Conservation (phyloP, 2,888 invertebrate species). For the Pollenia labialis region DNA sequence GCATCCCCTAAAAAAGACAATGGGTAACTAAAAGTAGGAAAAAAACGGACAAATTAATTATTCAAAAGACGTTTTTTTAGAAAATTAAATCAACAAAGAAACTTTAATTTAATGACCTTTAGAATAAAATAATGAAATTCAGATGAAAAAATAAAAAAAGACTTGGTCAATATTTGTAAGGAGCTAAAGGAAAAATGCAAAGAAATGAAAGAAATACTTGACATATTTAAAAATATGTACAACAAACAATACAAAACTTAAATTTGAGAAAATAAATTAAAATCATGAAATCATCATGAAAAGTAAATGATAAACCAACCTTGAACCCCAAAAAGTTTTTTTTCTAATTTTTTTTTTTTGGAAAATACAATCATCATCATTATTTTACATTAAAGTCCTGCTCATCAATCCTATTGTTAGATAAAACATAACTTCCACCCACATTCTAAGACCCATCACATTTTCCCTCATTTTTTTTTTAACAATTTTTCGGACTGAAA, state of each 20-base stretch:
- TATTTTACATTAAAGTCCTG: conserved; percentile 15
- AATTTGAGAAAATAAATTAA: not conserved
- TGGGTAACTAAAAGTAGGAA: not conserved
- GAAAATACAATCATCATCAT: conserved; percentile 19
- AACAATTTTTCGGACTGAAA: conserved; percentile 2
- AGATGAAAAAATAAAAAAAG: conserved; percentile 16
- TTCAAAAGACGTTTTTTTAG: conserved; percentile 47
- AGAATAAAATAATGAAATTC: conserved; percentile 14
- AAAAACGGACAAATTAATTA: conserved; percentile 38
- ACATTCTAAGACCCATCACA: conserved; percentile 3
- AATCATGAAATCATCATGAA: not conserved
- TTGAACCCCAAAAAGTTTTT: conserved; percentile 40
- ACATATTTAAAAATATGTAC: conserved; percentile 20
- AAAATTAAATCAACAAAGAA: conserved; percentile 57
- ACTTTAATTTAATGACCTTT: conserved; percentile 53
- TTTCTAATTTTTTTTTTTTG: not conserved
- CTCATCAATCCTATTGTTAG: conserved; percentile 44
- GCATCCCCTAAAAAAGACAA: conserved; percentile 24
- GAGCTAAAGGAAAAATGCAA: not conserved
- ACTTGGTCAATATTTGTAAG: conserved; percentile 2
- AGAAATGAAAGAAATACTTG: conserved; percentile 10
- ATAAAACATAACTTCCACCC: not conserved
- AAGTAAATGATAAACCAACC: conserved; percentile 51
- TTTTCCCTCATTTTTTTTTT: not conserved
- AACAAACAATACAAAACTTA: not conserved